Evolutionary conservation across 2,888 invertebrate species (phyloP), one percentile per base, ranked within the genome.

Genomic region (Sphaerophoria rueppellii): DNA sequence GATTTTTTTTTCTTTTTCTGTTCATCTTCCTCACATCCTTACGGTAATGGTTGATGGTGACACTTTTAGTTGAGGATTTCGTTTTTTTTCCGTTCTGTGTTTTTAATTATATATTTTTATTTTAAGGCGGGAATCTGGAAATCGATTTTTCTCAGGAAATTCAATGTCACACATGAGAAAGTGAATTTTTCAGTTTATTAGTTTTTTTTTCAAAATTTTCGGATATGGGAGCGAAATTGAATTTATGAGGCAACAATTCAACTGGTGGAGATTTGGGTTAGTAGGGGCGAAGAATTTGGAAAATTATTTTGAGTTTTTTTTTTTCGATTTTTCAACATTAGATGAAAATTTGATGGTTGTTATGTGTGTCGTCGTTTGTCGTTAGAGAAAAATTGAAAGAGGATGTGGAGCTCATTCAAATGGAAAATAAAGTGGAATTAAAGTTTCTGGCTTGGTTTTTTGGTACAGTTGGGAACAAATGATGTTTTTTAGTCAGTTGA

Each of bases 121-220:
- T 70, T 76, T 81, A 72, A 70, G 77, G 73, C 76, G 81, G 73
- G 58, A 73, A 70, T 74, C 81, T 16, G 32, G 16, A 65, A 85
- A 85, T 85, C 52, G 81, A 81, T 81, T 85, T 83, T 85, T 80
- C 80, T 73, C 80, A 81, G 76, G 85, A 81, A 85, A 85, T 81
- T 85, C 81, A 77, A 81, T 76, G 85, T 81, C 75, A 43, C 65
- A 67, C 58, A 70, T 70, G 67, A 48, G 65, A 60, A 54, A 75
- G 34, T 52, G 60, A 35, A n/a, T 32, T 75, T 70, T 48, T 58
- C 58, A 40, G 4, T 40, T 14, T 58, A 9, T 0, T 35, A 4
- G 16, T n/a, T 40, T 24, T 60, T 24, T n/a, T 24, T 60, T 24
- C 2, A 24, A 2, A 24, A 24, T 24, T 24, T 4, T 48, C 34